Conservation (phyloP, 2,113 vertebrate genomes). For the Sigmodon hispidus region DNA sequence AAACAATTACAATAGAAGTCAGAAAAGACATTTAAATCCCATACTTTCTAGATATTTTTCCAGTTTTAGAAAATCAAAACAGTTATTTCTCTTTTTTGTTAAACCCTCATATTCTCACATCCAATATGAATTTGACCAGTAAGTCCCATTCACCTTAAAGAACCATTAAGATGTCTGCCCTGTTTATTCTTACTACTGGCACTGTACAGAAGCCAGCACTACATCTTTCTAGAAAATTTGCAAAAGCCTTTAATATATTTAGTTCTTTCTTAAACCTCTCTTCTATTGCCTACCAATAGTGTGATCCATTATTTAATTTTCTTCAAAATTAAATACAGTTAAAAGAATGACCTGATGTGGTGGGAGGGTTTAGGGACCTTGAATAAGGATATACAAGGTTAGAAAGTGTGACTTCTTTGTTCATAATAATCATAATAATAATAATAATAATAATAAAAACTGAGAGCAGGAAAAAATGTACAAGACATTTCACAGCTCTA, state of each 20-base stretch:
- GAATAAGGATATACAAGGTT: too few species aligned
- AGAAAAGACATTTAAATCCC: conserved; percentile 21
- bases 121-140: background rate
- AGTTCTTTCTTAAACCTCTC: background rate
- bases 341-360: too few species aligned
- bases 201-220: background rate
- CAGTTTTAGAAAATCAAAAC: background rate
- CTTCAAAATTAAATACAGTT: background rate
- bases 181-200: background rate
- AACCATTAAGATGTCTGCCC: background rate
- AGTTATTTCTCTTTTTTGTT: background rate
- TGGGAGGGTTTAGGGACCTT: too few species aligned
- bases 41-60: background rate
- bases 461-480: background rate
- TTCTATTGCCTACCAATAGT: background rate
- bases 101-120: background rate
- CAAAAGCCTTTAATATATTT: background rate
- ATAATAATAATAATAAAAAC: too few species aligned
- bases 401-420: too few species aligned
- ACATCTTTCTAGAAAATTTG: background rate
- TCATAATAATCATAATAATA: too few species aligned
- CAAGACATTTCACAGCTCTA: background rate
- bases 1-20: background rate
- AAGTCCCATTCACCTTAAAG: background rate
- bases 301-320: background rate